phyloP scores from a whole-genome alignment of 1,140 invertebrate species.

The Stegodyphus dumicola region DNA sequence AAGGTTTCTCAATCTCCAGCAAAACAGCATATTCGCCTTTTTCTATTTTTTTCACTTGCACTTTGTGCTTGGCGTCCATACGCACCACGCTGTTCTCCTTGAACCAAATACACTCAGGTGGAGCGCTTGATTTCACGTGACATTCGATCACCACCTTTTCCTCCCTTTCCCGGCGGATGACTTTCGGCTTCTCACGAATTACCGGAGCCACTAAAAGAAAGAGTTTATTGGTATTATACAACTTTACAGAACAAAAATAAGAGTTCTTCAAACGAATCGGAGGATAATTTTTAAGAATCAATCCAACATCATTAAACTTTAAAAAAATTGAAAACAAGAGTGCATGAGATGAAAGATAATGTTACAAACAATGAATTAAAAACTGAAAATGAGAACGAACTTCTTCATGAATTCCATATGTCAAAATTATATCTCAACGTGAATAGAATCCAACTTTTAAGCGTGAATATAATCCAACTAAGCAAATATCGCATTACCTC shows the following conservation, averaged over 20 bases:
- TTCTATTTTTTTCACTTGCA: conserved; percentile 75
- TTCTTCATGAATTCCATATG: too few species aligned
- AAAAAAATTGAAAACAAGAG: too few species aligned
- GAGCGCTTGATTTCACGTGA: conserved; percentile 86
- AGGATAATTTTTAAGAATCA: neutral
- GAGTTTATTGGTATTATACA: neutral
- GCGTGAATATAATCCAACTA: too few species aligned
- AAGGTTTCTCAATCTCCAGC: conserved; percentile 75
- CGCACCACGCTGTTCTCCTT: conserved; percentile 83
- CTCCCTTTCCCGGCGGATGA: conserved; percentile 89
- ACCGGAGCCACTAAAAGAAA: conserved; percentile 83
- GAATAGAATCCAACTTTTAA: too few species aligned
- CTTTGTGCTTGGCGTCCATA: conserved; percentile 79
- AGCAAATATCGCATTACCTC: too few species aligned
- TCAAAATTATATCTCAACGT: too few species aligned
- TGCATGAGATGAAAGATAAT: too few species aligned
- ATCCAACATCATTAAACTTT: too few species aligned
- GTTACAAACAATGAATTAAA: too few species aligned
- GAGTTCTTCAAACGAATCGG: neutral
- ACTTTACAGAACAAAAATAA: conserved; percentile 63
- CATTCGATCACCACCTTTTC: conserved; percentile 91
- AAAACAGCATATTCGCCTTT: conserved; percentile 66
- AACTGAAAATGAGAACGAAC: too few species aligned
- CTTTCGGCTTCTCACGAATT: conserved; percentile 90
- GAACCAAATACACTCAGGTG: conserved; percentile 91